Evolutionary conservation across 2,797 vertebrate species (phyloP).

Genomic region (Nannoperca obscura): DNA sequence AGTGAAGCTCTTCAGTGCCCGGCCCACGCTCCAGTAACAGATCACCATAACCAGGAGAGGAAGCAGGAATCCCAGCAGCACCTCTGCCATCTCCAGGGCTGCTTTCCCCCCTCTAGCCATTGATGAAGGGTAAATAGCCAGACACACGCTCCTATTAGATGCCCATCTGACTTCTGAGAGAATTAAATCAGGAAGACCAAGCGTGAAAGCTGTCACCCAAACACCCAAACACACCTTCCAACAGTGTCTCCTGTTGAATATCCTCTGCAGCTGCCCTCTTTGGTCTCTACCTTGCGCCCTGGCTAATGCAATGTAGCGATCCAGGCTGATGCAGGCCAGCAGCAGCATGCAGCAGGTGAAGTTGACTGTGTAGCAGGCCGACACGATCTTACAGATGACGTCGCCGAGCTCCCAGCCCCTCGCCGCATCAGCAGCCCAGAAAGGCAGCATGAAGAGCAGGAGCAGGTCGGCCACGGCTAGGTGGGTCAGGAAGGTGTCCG

Average conservation of each 20-base stretch:
- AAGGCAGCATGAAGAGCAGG: constrained; percentile 92
- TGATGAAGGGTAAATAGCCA: constrained; percentile 83
- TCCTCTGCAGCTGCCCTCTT: constrained; percentile 45
- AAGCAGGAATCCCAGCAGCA: constrained; percentile 89
- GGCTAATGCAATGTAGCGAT: constrained; percentile 86
- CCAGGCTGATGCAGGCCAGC: constrained; percentile 93
- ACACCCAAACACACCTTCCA: constrained; percentile 83
- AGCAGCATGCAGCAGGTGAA: constrained; percentile 95
- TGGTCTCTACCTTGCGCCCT: constrained; percentile 34
- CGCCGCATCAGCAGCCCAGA: constrained; percentile 90
- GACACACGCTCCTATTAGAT: constrained; percentile 80
- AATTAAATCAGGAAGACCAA: constrained; percentile 90
- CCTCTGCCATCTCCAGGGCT: constrained; percentile 88
- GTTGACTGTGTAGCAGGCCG: constrained; percentile 90
- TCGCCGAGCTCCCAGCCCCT: constrained; percentile 91
- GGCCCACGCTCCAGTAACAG: constrained; percentile 88
- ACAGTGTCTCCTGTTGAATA: constrained; percentile 77
- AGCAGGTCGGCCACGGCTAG: constrained; percentile 92
- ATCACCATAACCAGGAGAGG: constrained; percentile 91
- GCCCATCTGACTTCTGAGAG: constrained; percentile 84
- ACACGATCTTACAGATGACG: constrained; percentile 88
- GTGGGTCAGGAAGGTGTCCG: constrained; percentile 91
- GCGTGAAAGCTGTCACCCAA: constrained; percentile 86
- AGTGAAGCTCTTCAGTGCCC: constrained; percentile 82
- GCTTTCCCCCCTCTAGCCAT: constrained; percentile 84